Percentiles rank a stretch among this genome's conserved stretches.
These are phyloP conservation scores for Criorhina ranunculi DNA, from an alignment of 2,888 invertebrate genomes.

Conservation along the genomic window DNA sequence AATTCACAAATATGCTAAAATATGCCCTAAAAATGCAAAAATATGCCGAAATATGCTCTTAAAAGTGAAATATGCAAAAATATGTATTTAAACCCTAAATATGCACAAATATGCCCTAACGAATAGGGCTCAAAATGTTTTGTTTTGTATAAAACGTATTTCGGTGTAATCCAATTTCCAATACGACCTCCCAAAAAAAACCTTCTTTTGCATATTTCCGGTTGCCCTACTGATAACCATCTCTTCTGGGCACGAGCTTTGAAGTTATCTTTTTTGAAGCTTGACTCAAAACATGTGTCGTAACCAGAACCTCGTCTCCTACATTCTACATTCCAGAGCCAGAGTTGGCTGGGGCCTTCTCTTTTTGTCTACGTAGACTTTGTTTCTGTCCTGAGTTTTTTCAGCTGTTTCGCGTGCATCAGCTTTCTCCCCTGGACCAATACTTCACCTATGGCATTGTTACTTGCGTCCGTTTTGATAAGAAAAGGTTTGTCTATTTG, in stretches of 20 bases:
- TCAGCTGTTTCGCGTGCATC: slow-evolving; percentile 54
- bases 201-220: no score
- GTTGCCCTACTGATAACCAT: no score
- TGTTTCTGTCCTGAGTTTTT: neutral
- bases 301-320: neutral
- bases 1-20: no score
- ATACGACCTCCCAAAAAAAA: no score
- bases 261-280: slow-evolving; percentile 8
- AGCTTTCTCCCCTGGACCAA: slow-evolving; percentile 65
- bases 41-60: no score
- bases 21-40: no score
- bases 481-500: neutral
- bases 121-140: no score
- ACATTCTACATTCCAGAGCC: neutral
- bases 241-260: slow-evolving; percentile 1
- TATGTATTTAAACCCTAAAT: no score
- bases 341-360: neutral
- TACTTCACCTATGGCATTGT: slow-evolving; percentile 10
- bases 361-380: neutral
- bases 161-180: no score
- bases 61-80: no score
- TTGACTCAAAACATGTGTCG: slow-evolving; percentile 8
- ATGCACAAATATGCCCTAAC: no score
- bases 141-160: no score
- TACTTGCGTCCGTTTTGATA: slow-evolving; percentile 39